A percentile compares a stretch with the other conserved stretches of the same genome.
Conservation (phyloP, 2,797 vertebrate species). For the Intellagama lesueurii region DNA sequence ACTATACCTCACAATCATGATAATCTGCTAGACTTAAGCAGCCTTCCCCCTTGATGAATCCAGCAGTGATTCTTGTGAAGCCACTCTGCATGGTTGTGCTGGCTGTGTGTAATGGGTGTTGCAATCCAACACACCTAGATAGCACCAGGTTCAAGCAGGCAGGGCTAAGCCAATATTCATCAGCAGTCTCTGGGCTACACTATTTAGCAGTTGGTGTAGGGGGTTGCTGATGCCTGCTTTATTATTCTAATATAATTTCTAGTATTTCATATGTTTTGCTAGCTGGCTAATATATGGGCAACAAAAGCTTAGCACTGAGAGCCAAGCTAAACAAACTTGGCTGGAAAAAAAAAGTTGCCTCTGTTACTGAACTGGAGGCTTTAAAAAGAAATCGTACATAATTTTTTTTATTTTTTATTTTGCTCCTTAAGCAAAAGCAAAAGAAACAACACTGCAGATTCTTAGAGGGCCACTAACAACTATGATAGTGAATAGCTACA, state of each 20-base stretch:
- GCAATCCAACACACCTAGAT: background rate
- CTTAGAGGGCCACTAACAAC: background rate
- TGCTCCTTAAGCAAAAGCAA: background rate
- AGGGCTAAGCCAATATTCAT: background rate
- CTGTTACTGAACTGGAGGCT: too few relatives aligned
- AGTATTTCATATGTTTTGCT: constrained; percentile 60
- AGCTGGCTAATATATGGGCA: constrained; percentile 71
- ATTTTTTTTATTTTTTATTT: background rate
- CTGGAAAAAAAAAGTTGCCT: constrained; percentile 10
- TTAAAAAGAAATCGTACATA: too few relatives aligned
- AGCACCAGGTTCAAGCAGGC: background rate
- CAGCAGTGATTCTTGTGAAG: too few relatives aligned
- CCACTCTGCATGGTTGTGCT: background rate
- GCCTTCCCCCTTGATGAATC: too few relatives aligned
- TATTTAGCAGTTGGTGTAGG: background rate
- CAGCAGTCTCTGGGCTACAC: background rate
- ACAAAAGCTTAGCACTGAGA: background rate
- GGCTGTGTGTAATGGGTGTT: background rate
- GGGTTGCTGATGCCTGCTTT: constrained; percentile 7
- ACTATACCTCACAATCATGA: background rate
- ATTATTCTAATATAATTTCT: constrained; percentile 65
- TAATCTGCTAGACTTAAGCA: too few relatives aligned
- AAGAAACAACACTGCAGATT: background rate
- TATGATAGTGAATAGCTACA: background rate
- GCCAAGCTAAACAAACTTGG: constrained; percentile 67